Percentiles rank a stretch among this genome's conserved stretches.
phyloP scores from a whole-genome alignment of 1,140 invertebrate genomes.

The Diuraphis noxia region DNA sequence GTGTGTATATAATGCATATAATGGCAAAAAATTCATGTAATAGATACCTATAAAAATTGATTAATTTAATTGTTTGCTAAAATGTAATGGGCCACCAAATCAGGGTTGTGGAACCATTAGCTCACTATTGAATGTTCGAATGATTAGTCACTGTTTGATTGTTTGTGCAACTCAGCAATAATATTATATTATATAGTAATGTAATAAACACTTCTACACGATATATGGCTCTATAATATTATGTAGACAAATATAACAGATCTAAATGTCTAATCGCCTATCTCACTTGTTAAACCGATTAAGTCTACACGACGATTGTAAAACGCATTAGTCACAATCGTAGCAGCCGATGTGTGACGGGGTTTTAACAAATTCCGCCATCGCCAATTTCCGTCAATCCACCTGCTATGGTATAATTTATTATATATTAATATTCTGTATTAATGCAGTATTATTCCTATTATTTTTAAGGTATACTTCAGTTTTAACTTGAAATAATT shows the following conservation, averaged over 20 bases:
- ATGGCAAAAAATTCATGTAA: too few relatives aligned
- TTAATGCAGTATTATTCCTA: too few relatives aligned
- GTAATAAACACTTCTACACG: not conserved
- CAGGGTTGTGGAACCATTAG: not conserved
- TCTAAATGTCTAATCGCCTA: not conserved
- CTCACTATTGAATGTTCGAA: not conserved
- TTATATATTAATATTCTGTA: too few relatives aligned
- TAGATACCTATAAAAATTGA: too few relatives aligned
- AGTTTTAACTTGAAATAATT: too few relatives aligned
- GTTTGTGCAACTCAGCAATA: not conserved
- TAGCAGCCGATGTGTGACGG: not conserved
- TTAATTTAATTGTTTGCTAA: not conserved
- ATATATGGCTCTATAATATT: not conserved
- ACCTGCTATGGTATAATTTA: too few relatives aligned
- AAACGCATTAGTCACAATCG: not conserved
- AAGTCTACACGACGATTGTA: not conserved
- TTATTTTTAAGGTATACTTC: too few relatives aligned
- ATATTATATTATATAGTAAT: not conserved
- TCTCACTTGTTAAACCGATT: not conserved
- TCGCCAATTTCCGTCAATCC: too few relatives aligned
- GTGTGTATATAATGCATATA: too few relatives aligned
- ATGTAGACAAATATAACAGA: not conserved
- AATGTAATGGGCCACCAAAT: not conserved
- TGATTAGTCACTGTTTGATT: not conserved
- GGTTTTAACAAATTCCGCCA: too few relatives aligned